Evolutionary conservation across 2,797 vertebrate genomes (phyloP).

Genomic region (Microcaecilia unicolor): DNA sequence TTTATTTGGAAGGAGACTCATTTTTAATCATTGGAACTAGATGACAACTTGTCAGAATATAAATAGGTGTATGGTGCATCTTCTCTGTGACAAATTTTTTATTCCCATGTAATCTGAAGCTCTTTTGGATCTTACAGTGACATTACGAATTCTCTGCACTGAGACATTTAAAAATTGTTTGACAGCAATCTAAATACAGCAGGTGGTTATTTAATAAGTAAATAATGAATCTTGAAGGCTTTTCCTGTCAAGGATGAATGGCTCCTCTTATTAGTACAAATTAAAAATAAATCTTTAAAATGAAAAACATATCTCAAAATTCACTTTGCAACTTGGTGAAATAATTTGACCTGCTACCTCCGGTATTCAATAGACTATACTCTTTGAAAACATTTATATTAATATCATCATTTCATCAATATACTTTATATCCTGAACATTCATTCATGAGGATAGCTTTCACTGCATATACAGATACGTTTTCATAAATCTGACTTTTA

Average conservation of each 20-base stretch:
- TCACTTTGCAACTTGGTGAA: conserved; percentile 14
- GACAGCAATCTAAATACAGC: conserved; percentile 23
- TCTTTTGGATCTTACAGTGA: conserved; percentile 9
- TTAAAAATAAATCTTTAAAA: conserved; percentile 15
- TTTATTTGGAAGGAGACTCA: too few relatives aligned
- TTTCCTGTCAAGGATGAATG: conserved; percentile 17
- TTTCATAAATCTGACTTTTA: too few relatives aligned
- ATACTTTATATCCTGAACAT: too few relatives aligned
- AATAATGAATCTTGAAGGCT: conserved; percentile 16
- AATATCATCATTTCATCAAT: conserved; percentile 1
- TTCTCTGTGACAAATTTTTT: too few relatives aligned
- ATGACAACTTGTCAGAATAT: too few relatives aligned
- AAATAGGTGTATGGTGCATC: too few relatives aligned
- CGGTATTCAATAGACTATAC: conserved; percentile 3
- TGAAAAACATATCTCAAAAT: conserved; percentile 12
- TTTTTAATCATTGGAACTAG: too few relatives aligned
- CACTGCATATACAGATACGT: too few relatives aligned
- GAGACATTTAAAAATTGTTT: conserved; percentile 13
- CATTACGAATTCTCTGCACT: conserved; percentile 6
- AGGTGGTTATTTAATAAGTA: conserved; percentile 21
- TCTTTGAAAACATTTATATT: conserved; percentile 6
- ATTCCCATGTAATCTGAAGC: too few relatives aligned
- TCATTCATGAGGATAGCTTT: too few relatives aligned
- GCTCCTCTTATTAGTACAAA: conserved; percentile 19
- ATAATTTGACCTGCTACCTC: conserved; percentile 14